phyloP scores from a whole-genome alignment of 1,140 invertebrate genomes.

The Drosophila santomea region DNA sequence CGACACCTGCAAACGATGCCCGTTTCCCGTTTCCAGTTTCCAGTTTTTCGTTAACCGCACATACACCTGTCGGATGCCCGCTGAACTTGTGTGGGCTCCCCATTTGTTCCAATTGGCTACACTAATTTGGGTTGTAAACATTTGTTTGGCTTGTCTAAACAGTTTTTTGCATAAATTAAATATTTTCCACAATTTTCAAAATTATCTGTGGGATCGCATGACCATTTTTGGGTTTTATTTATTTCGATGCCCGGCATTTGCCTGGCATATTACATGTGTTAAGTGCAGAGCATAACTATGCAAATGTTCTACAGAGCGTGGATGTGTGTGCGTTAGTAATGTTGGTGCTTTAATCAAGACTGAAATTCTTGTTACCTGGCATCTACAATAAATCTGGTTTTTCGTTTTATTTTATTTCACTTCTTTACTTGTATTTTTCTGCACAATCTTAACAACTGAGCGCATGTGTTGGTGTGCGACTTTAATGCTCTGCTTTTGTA shows the following conservation, averaged over 20 bases:
- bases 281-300: conserved; percentile 69
- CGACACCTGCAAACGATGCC: conserved; percentile 34
- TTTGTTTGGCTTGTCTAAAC: conserved; percentile 31
- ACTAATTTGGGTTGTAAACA: conserved; percentile 24
- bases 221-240: background rate
- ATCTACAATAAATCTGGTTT: conserved; percentile 68
- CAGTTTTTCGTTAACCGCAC: conserved; percentile 25
- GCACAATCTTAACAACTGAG: background rate
- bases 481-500: conserved; percentile 67
- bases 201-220: conserved; percentile 14
- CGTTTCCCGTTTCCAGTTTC: conserved; percentile 1
- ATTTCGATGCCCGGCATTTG: background rate
- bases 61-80: conserved; percentile 7
- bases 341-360: conserved; percentile 66
- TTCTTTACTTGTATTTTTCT: background rate
- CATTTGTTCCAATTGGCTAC: conserved; percentile 23
- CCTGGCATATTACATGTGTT: conserved; percentile 61
- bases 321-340: conserved; percentile 14
- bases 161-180: conserved; percentile 39
- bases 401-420: conserved; percentile 3
- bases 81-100: background rate
- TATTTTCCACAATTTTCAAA: conserved; percentile 8
- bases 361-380: conserved; percentile 53
- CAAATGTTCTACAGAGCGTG: conserved; percentile 26
- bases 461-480: conserved; percentile 16